A percentile compares a stretch with the other conserved stretches of the same genome.
Evolutionary conservation across 2,113 vertebrate species (phyloP).

Genomic region (Ceyx cyanopectus): DNA sequence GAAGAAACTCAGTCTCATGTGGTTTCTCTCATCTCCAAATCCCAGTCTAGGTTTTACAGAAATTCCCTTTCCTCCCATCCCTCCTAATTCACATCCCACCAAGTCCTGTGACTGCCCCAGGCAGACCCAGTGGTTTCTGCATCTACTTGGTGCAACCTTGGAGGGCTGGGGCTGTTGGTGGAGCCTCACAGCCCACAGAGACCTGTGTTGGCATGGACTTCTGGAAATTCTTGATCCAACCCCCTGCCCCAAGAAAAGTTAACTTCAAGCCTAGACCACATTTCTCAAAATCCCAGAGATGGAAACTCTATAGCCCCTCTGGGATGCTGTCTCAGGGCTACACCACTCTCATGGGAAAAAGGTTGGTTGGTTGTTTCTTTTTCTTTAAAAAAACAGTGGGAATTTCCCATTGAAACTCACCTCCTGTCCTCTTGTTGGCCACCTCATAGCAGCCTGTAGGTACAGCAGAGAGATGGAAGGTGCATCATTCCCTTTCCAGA

Average conservation of each 20-base stretch:
- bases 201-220: accelerated
- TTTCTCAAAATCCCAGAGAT: not conserved
- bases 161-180: not conserved
- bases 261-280: not conserved
- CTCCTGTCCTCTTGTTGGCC: not conserved
- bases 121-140: not conserved
- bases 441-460: not conserved
- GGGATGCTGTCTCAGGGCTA: not conserved
- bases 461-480: not conserved
- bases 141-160: not conserved
- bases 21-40: not conserved
- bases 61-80: not conserved
- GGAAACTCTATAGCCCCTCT: not conserved
- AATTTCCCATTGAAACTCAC: not conserved
- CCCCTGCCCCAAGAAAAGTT: not conserved
- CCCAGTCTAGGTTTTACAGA: not conserved
- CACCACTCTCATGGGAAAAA: not conserved
- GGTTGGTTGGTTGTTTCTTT: not conserved
- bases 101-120: not conserved
- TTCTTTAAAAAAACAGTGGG: not conserved
- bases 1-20: not conserved
- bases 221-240: not conserved
- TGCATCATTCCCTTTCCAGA: not conserved
- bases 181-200: not conserved
- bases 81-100: not conserved